phyloP scores from a whole-genome alignment of 2,113 vertebrate species.

The Gymnogyps californianus region DNA sequence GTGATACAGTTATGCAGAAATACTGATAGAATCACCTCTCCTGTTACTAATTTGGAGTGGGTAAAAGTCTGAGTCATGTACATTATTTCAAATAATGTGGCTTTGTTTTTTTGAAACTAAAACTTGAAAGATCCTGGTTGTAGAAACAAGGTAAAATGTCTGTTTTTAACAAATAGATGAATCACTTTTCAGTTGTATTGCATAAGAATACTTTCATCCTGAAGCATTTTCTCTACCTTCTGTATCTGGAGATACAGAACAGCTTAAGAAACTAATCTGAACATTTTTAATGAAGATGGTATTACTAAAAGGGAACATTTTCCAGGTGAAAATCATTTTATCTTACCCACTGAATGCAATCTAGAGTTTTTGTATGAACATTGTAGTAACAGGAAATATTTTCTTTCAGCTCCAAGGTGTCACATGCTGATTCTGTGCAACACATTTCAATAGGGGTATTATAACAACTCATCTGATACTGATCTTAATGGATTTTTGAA shows the following conservation, averaged over 20 bases:
- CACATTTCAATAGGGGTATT: slow-evolving; percentile 11
- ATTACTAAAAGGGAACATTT: not conserved
- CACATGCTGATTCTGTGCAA: not conserved
- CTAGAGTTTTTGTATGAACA: not conserved
- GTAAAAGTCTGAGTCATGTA: not conserved
- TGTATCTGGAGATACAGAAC: not conserved
- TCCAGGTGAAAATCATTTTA: not conserved
- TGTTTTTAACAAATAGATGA: not conserved
- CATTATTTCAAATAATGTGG: not conserved
- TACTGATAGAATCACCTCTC: not conserved
- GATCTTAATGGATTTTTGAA: slow-evolving; percentile 66
- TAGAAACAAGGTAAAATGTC: not conserved
- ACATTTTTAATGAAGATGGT: not conserved
- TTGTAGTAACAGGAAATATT: slow-evolving; percentile 25
- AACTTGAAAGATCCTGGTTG: not conserved
- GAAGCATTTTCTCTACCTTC: not conserved
- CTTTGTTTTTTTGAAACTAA: not conserved
- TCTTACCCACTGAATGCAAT: not conserved
- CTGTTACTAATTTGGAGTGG: not conserved
- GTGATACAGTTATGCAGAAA: not conserved
- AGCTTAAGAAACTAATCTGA: not conserved
- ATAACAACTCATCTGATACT: slow-evolving; percentile 1
- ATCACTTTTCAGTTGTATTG: not conserved
- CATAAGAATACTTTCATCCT: not conserved
- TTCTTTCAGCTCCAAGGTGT: slow-evolving; percentile 17